Base-by-base conservation (phyloP, 2,113 vertebrate genomes). In the Corythaixoides concolor region DNA sequence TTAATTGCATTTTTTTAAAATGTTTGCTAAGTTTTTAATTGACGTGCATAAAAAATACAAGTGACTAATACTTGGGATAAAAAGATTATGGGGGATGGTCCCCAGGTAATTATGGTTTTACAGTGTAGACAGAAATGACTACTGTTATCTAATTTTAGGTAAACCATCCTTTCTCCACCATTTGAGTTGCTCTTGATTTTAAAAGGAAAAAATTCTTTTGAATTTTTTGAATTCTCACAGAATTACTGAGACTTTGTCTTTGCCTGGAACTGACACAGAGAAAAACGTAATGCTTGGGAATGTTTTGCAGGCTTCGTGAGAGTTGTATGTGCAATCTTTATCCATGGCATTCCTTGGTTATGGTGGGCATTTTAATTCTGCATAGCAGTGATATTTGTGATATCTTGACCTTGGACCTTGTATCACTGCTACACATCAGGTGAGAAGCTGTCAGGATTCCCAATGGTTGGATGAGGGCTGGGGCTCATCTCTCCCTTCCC, bases 351-450 rank as follows among this genome's bases (percentile, higher is more conserved):
- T 56, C 37, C n/a, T 72, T 39, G 5, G 35, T 82, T 89, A 20
- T 49, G 18, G 12, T 62, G 45, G 4, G 5, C 18, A 18, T 58
- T 85, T 72, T 35, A 83, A 47, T 79, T 83, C 35, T 69, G 19
- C 8, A 4, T 9, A 53, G 47, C 27, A n/a, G 50, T 27, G 35
- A 4, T 35, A 52, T 24, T 41, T 80, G 33, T 53, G 41, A 35
- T 43, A 67, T 75, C 11, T 45, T 66, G 23, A 27, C 17, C 12
- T 58, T 1, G 4, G 50, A 62, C 12, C 15, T 75, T 0, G 0
- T 59, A 23, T 69, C 11, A 26, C 15, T 43, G 41, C 23, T 32
- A 27, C 8, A 12, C 16, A 53, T 69, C 14, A 24, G 58, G 6
- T 2, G 1, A 82, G 58, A 58, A 14, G 21, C 28, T 2, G 0